A percentile compares a stretch with the other conserved stretches of the same genome.
phyloP scores from a whole-genome alignment of 2,797 vertebrate species.

The Crocodylus rhombifer region DNA sequence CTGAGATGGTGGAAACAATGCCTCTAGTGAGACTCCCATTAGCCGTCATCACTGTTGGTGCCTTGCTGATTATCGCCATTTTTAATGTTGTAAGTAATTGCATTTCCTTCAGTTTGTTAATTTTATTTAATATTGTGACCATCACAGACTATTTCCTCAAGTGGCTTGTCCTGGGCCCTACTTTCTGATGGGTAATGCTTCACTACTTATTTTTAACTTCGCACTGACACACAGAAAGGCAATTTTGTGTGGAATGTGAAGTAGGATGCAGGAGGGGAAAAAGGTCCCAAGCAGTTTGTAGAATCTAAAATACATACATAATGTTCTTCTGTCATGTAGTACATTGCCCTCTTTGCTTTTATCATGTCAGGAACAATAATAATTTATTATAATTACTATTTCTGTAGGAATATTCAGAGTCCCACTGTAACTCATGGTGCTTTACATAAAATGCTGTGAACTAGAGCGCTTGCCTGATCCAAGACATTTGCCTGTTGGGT shows the following conservation, averaged over 20 bases:
- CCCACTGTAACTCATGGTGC: too few relatives aligned
- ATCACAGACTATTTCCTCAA: neutral
- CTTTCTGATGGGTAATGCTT: neutral
- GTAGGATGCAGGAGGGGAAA: neutral
- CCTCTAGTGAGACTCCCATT: conserved; percentile 90
- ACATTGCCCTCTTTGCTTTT: neutral
- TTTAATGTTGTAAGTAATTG: conserved; percentile 89
- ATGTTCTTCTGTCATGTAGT: neutral
- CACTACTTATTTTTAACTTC: accelerated
- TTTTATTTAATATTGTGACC: neutral
- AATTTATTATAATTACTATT: neutral
- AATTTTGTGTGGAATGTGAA: neutral
- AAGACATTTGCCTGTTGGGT: too few relatives aligned
- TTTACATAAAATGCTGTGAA: too few relatives aligned
- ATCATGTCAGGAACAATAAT: neutral
- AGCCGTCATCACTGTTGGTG: conserved; percentile 84
- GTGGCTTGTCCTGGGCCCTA: neutral
- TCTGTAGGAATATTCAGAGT: neutral
- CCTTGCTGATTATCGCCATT: conserved; percentile 88
- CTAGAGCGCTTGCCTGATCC: too few relatives aligned
- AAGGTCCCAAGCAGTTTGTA: neutral
- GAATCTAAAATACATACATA: neutral
- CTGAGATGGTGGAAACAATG: conserved; percentile 89
- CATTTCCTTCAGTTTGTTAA: neutral
- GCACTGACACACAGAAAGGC: neutral